These are phyloP conservation scores for Hypolimnas misippus DNA, from an alignment of 2,888 invertebrate genomes.

Conservation along the genomic window DNA sequence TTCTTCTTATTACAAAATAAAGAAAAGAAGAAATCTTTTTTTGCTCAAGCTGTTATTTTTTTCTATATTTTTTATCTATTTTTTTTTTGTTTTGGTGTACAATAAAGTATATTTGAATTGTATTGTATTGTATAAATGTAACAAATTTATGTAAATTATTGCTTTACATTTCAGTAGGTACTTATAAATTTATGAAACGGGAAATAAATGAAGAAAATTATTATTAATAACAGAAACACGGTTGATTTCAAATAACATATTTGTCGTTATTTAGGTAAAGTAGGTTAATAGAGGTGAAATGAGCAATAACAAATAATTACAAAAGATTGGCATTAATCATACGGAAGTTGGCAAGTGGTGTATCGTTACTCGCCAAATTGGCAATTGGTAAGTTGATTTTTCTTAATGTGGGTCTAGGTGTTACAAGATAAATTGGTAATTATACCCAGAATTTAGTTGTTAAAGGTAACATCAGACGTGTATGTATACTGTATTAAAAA, in stretches of 20 bases:
- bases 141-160: too few species aligned
- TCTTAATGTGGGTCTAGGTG: constrained; percentile 20
- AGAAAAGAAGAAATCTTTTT: too few species aligned
- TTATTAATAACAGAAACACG: not conserved
- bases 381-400: constrained; percentile 34
- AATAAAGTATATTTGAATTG: too few species aligned
- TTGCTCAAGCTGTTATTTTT: too few species aligned
- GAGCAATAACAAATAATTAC: not conserved
- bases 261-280: not conserved
- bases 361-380: constrained; percentile 42
- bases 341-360: constrained; percentile 51
- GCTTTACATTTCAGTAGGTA: too few species aligned
- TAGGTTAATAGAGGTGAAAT: not conserved
- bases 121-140: too few species aligned
- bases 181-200: not conserved
- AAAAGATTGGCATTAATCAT: constrained; percentile 33
- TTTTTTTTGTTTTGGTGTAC: too few species aligned
- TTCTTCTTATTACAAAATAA: too few species aligned
- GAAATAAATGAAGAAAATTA: not conserved
- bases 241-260: not conserved
- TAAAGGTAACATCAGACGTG: too few species aligned
- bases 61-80: too few species aligned
- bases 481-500: too few species aligned
- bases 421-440: constrained; percentile 15
- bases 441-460: not conserved